Percentiles rank a stretch among this genome's conserved stretches.
Evolutionary conservation across 2,113 vertebrate genomes (phyloP).

Genomic region (Syngnathoides biaculeatus): DNA sequence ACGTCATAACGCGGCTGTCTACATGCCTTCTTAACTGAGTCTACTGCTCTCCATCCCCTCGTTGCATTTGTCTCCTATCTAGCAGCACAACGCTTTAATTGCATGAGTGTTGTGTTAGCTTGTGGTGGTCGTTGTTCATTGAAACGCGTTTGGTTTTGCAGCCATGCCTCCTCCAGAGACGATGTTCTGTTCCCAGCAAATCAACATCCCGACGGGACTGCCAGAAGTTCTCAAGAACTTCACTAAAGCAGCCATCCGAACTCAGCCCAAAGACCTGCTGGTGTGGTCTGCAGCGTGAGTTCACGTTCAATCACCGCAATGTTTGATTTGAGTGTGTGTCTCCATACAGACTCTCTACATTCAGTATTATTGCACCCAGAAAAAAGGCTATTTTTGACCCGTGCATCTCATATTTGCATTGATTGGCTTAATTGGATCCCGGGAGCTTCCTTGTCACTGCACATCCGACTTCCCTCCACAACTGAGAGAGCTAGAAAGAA

Average conservation of each 20-base stretch:
- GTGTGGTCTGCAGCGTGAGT: slow-evolving; percentile 88
- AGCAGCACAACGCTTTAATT: not conserved
- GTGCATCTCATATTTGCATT: slow-evolving; percentile 17
- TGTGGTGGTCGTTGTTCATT: not conserved
- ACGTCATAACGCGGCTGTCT: not conserved
- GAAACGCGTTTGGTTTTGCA: slow-evolving; percentile 25
- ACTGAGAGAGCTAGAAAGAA: slow-evolving; percentile 18
- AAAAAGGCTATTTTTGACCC: slow-evolving; percentile 21
- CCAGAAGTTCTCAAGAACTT: slow-evolving; percentile 89
- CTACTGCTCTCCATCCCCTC: not conserved
- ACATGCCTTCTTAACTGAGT: not conserved
- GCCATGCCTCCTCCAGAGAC: slow-evolving; percentile 84
- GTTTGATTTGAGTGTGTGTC: slow-evolving; percentile 8
- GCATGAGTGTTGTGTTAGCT: not conserved
- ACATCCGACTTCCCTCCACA: slow-evolving; percentile 14
- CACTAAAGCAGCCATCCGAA: slow-evolving; percentile 89
- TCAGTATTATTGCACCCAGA: not conserved
- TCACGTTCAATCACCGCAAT: not conserved
- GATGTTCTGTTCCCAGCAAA: slow-evolving; percentile 90
- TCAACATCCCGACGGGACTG: slow-evolving; percentile 83
- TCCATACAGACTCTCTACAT: too few relatives aligned
- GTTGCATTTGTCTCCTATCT: not conserved
- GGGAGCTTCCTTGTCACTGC: slow-evolving; percentile 15
- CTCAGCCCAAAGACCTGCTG: slow-evolving; percentile 85
- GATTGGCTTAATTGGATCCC: slow-evolving; percentile 52